Conservation (phyloP, 2,888 invertebrate species). For the Lasioglossum morio region DNA sequence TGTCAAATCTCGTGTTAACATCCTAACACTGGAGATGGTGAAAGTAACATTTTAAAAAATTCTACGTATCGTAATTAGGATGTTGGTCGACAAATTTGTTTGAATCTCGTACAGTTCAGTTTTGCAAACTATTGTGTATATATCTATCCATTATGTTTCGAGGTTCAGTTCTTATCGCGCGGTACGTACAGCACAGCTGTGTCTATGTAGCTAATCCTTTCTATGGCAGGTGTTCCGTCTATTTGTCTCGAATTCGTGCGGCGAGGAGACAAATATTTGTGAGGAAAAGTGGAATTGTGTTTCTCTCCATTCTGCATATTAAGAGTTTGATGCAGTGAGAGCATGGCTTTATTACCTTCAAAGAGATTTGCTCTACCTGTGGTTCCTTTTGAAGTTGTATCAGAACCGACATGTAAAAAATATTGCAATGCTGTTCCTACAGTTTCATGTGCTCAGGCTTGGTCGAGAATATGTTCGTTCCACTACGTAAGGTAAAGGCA, state of each 20-base stretch:
- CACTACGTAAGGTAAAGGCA: not conserved
- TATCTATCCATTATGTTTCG: not conserved
- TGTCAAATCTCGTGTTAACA: not conserved
- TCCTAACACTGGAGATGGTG: not conserved
- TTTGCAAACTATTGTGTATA: not conserved
- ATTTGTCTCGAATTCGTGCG: not conserved
- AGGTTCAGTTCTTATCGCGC: not conserved
- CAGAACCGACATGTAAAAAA: not conserved
- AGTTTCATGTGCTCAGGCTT: not conserved
- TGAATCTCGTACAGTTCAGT: not conserved
- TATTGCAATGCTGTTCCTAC: not conserved
- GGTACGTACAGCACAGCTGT: not conserved
- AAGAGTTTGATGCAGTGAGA: not conserved
- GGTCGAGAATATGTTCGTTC: not conserved
- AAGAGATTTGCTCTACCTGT: not conserved
- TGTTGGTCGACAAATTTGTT: not conserved
- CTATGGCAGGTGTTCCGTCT: not conserved
- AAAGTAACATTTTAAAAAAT: not conserved
- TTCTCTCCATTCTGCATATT: not conserved
- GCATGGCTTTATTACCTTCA: not conserved
- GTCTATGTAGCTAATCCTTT: not conserved
- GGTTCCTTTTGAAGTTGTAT: not conserved
- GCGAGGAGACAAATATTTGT: not conserved
- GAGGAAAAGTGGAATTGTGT: not conserved
- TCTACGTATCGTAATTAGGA: not conserved